phyloP scores from a whole-genome alignment of 2,888 invertebrate species.

The Platycheirus albimanus region DNA sequence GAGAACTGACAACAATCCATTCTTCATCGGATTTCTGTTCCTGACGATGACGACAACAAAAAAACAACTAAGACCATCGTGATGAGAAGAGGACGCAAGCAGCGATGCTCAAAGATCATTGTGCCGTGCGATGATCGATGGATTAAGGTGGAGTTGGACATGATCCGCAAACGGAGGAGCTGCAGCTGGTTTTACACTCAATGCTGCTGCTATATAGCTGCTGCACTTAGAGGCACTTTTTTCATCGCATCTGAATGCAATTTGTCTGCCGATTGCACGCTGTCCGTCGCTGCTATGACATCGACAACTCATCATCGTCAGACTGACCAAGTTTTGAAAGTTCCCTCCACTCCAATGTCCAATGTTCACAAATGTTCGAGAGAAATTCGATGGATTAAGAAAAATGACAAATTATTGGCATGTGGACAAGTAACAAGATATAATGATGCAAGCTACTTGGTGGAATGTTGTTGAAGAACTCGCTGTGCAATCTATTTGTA shows the following conservation, averaged over 20 bases:
- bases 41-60: conserved; percentile 19
- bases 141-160: conserved; percentile 66
- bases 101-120: conserved; percentile 65
- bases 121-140: conserved; percentile 69
- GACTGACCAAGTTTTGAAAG: conserved; percentile 22
- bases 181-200: conserved; percentile 69
- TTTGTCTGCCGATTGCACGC: conserved; percentile 57
- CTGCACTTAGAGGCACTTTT: conserved; percentile 53
- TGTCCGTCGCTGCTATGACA: conserved; percentile 58
- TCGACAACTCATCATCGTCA: conserved; percentile 68
- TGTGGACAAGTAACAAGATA: conserved; percentile 46
- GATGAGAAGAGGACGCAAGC: too few species aligned
- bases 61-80: conserved; percentile 18
- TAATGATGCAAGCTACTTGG: conserved; percentile 31
- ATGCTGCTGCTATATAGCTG: conserved; percentile 31
- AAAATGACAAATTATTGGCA: conserved; percentile 65
- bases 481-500: conserved; percentile 8
- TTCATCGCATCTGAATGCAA: conserved; percentile 53
- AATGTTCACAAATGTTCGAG: background rate
- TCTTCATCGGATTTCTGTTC: conserved; percentile 62
- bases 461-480: conserved; percentile 31
- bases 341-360: conserved; percentile 3
- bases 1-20: conserved; percentile 62
- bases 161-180: conserved; percentile 58
- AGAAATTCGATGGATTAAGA: conserved; percentile 48